Evolutionary conservation across 2,113 vertebrate genomes (phyloP).

Genomic region (Apodemus sylvaticus): DNA sequence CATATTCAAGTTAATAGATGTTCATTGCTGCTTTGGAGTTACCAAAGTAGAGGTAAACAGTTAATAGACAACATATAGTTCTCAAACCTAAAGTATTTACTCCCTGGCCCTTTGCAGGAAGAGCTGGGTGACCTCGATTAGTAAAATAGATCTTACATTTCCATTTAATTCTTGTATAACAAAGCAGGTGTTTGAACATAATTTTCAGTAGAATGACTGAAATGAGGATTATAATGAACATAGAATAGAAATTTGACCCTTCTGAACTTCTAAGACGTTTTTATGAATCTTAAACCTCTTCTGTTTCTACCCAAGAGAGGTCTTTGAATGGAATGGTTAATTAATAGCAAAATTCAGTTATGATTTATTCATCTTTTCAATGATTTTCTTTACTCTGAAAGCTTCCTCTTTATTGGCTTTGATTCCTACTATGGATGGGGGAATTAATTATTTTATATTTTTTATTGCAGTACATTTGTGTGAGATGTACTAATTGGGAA

Average conservation of each 20-base stretch:
- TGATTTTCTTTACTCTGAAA: slow-evolving; percentile 49
- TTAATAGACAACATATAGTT: neutral
- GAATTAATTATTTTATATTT: slow-evolving; percentile 65
- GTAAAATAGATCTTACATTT: neutral
- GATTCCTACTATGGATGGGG: slow-evolving; percentile 17
- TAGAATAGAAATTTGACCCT: slow-evolving; percentile 15
- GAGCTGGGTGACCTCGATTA: neutral
- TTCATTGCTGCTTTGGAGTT: neutral
- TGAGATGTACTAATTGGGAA: slow-evolving; percentile 38
- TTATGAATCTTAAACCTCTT: slow-evolving; percentile 44
- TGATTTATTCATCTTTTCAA: slow-evolving; percentile 43
- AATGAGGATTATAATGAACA: slow-evolving; percentile 30
- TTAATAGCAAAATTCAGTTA: slow-evolving; percentile 39
- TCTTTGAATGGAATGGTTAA: slow-evolving; percentile 27
- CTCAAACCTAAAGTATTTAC: neutral
- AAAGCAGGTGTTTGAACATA: slow-evolving; percentile 46
- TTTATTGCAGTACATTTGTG: slow-evolving; percentile 48
- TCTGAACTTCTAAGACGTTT: neutral
- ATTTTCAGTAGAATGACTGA: neutral
- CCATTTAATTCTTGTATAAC: slow-evolving; percentile 31
- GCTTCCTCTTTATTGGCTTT: neutral
- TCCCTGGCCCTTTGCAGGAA: neutral
- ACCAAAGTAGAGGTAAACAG: neutral
- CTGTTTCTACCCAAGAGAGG: slow-evolving; percentile 1
- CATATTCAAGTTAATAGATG: neutral